Conservation (phyloP, 2,888 invertebrate species). For the Acanthoscelides obtectus region DNA sequence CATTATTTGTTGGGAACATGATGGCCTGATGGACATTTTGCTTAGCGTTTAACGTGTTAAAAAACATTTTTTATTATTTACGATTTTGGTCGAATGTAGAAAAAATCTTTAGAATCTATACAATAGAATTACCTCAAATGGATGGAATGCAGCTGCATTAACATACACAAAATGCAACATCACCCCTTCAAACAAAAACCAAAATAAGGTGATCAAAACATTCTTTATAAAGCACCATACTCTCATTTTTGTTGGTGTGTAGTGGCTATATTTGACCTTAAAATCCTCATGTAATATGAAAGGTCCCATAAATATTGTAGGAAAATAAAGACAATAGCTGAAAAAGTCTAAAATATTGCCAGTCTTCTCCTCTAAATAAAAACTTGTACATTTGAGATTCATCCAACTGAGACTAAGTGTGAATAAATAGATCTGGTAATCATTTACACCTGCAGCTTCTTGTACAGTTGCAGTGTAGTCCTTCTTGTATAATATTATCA, state of each 20-base stretch:
- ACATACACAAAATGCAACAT: conserved; percentile 78
- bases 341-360: conserved; percentile 51
- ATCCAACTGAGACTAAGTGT: conserved; percentile 64
- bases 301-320: conserved; percentile 81
- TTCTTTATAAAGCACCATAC: conserved; percentile 47
- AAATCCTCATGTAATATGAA: conserved; percentile 73
- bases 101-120: neutral
- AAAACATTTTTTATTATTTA: no score
- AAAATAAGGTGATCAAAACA: conserved; percentile 58
- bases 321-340: conserved; percentile 78
- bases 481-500: conserved; percentile 28
- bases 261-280: conserved; percentile 45
- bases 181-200: conserved; percentile 66
- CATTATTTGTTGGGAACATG: no score
- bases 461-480: conserved; percentile 18
- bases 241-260: conserved; percentile 37
- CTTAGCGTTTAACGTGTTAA: no score
- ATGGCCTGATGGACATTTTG: no score
- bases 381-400: conserved; percentile 72
- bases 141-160: conserved; percentile 67
- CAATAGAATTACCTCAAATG: conserved; percentile 49
- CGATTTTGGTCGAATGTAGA: no score
- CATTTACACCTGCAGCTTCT: conserved; percentile 36
- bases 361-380: conserved; percentile 55
- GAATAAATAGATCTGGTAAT: conserved; percentile 49